Conservation (phyloP, 35 echinoderm and acorn worm species). For the Heliocidaris erythrogramma region DNA sequence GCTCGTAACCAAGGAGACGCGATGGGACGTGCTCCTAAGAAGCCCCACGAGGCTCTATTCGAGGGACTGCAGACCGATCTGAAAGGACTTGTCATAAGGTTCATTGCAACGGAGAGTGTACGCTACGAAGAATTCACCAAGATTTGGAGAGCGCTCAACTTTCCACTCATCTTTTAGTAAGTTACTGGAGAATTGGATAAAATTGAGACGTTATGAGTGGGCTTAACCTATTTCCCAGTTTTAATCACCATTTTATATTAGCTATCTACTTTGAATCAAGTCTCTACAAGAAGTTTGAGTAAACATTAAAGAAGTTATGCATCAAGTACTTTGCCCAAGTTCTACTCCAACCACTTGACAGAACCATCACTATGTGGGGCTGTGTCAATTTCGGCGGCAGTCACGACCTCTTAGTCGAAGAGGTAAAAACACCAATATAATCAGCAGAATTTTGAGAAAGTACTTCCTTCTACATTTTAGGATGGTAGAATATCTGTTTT, state of each 20-base stretch:
- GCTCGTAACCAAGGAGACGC: background rate
- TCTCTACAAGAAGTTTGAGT: no score
- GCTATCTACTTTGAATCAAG: background rate
- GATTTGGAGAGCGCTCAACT: slow-evolving; percentile 60
- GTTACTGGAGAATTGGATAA: background rate
- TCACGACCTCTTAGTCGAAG: no score
- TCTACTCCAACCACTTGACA: no score
- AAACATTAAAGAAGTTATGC: no score
- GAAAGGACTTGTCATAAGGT: slow-evolving; percentile 30
- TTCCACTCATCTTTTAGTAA: slow-evolving; percentile 62
- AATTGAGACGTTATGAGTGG: background rate
- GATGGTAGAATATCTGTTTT: no score
- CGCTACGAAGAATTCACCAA: slow-evolving; percentile 63
- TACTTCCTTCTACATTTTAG: no score
- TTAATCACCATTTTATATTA: background rate
- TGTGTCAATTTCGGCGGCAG: no score
- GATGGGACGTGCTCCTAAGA: slow-evolving; percentile 13
- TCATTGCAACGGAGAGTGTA: slow-evolving; percentile 55
- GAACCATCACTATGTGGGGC: no score
- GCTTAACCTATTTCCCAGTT: background rate
- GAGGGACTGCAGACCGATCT: slow-evolving; percentile 48
- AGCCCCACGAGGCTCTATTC: background rate
- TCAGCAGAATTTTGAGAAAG: no score
- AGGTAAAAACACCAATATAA: no score
- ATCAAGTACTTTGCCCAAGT: no score